Evolutionary conservation across 2,888 invertebrate genomes (phyloP), one percentile per base, ranked within the genome.

Genomic region (Napeogenes inachia): DNA sequence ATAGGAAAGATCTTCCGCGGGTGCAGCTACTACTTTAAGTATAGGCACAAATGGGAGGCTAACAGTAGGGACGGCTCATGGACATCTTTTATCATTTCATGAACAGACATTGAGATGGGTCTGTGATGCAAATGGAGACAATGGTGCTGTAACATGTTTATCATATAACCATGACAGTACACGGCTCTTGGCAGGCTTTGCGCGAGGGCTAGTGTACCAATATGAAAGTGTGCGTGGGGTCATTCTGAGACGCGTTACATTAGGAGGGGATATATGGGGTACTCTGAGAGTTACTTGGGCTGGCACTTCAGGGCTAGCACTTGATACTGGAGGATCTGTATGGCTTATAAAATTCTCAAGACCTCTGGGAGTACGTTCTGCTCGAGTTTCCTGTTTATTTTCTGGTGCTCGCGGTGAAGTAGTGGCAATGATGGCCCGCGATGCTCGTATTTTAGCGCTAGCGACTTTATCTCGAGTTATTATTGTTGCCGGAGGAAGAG

Each of bases 381-480:
- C 96, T 81, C 95, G 97, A 66, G 96, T 97, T 0, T 95, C 97
- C 59, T 99, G 99, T 81, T 90, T 99, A 13, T 99, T 99, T 85
- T 98, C 99, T 45, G 99, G 99, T 45, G 98, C 98, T 60, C 93
- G 98, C 61, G 99, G 99, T 0, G 99, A 99, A 92, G 90, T 90
- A 0, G 87, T 90, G 0, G 82, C 88, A 0, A 89, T 89, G 90
- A 74, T 82, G 0, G 86, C 90, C 4, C 79, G 85, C 2, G 88
- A 89, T 65, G 87, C 89, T 3, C 81, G 89, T 4, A 92, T 99
- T 62, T 93, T 99, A 60, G 99, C 99, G 0, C 93, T 99, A 92
- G 99, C 98, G 0, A 98, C 99, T 0, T 91, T 99, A 56, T 97
- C 98, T 0, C 97, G 97, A 87, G 95, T 97, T 10, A 87, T 91